These are phyloP conservation scores for Norana najaformis DNA, from an alignment of 2,888 invertebrate genomes.

Conservation along the genomic window DNA sequence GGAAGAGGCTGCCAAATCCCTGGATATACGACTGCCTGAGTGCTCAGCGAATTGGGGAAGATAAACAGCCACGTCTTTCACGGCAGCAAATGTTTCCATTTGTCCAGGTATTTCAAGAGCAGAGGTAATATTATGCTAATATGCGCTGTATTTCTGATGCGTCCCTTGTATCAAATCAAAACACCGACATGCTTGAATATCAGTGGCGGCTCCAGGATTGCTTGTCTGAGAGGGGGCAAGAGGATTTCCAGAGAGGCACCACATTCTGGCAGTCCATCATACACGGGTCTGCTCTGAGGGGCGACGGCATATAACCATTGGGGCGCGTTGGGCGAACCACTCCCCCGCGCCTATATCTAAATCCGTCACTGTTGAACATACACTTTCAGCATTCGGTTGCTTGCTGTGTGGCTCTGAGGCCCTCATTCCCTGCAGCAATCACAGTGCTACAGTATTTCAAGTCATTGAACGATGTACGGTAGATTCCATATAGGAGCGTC, in stretches of 20 bases:
- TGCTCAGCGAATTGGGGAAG: not conserved
- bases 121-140: not conserved
- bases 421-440: not conserved
- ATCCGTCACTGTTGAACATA: too few relatives aligned
- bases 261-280: too few relatives aligned
- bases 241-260: too few relatives aligned
- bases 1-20: not conserved
- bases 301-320: too few relatives aligned
- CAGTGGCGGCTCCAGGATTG: too few relatives aligned
- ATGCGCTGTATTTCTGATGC: not conserved
- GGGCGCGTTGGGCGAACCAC: too few relatives aligned
- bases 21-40: not conserved
- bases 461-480: not conserved
- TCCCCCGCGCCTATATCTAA: too few relatives aligned
- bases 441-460: not conserved
- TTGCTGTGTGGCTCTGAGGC: not conserved
- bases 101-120: not conserved
- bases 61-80: not conserved
- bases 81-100: not conserved
- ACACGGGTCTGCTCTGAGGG: too few relatives aligned
- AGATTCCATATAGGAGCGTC: not conserved
- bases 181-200: too few relatives aligned
- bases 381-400: not conserved
- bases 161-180: not conserved
- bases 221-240: too few relatives aligned